Percentiles rank a stretch among this genome's conserved stretches.
These are phyloP conservation scores for Polypterus bichir DNA, from an alignment of 2,113 vertebrate species.

Conservation along the genomic window DNA sequence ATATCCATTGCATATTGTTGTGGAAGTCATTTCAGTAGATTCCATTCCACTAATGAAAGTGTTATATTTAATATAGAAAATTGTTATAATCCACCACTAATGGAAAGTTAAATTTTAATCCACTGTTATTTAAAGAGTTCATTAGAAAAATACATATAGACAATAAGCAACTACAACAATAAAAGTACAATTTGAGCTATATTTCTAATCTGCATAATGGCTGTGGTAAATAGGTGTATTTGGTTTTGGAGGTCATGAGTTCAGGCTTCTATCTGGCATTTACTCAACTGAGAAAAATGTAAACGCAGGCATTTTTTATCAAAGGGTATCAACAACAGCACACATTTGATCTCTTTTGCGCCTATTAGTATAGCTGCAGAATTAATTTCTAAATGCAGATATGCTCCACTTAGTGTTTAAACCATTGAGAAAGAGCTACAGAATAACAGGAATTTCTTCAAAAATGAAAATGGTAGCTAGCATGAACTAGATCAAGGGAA, in stretches of 20 bases:
- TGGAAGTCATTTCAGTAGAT: not conserved
- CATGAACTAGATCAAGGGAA: too few species aligned
- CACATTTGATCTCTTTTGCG: too few species aligned
- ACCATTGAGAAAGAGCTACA: too few species aligned
- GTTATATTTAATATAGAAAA: slow-evolving; percentile 28
- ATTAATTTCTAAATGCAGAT: too few species aligned
- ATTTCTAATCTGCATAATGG: slow-evolving; percentile 36
- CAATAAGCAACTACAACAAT: slow-evolving; percentile 43
- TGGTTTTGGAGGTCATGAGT: slow-evolving; percentile 1
- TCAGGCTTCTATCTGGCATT: not conserved
- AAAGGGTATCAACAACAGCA: too few species aligned
- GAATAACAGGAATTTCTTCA: too few species aligned
- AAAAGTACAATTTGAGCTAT: slow-evolving; percentile 25
- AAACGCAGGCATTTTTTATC: too few species aligned
- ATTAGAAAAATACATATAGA: slow-evolving; percentile 23
- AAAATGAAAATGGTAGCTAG: too few species aligned
- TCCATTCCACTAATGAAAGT: slow-evolving; percentile 20
- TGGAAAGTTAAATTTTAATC: slow-evolving; percentile 32
- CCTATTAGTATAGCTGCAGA: too few species aligned
- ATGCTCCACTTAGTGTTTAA: too few species aligned
- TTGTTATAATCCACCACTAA: slow-evolving; percentile 36
- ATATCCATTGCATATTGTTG: slow-evolving; percentile 3
- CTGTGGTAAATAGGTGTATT: slow-evolving; percentile 20
- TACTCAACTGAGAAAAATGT: too few species aligned
- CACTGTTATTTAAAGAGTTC: slow-evolving; percentile 11